A percentile compares a stretch with the other conserved stretches of the same genome.
These are phyloP conservation scores for Nesoenas mayeri DNA, from an alignment of 2,113 vertebrate species.

Conservation along the genomic window DNA sequence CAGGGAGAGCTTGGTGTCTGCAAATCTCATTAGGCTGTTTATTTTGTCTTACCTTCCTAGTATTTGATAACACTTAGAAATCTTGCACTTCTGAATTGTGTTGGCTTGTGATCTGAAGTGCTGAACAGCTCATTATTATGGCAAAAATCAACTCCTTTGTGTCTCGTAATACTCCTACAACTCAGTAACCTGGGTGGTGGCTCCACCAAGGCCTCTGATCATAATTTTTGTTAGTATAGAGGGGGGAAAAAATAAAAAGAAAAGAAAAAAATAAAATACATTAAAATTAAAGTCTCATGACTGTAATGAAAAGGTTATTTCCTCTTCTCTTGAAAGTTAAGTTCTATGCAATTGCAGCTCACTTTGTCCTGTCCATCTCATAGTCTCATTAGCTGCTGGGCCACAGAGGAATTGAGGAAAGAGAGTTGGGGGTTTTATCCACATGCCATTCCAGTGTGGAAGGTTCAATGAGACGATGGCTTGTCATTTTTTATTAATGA, in stretches of 20 bases:
- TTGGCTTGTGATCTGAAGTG: not conserved
- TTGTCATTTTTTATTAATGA: conserved; percentile 83
- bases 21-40: not conserved
- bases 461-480: conserved; percentile 74
- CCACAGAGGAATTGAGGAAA: conserved; percentile 63
- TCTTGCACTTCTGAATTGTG: not conserved
- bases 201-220: conserved; percentile 33
- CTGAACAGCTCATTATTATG: not conserved
- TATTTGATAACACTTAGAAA: not conserved
- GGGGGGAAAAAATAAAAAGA: not conserved
- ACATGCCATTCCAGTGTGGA: conserved; percentile 18
- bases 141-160: not conserved
- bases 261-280: not conserved
- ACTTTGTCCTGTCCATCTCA: conserved; percentile 51
- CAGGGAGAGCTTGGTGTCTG: not conserved
- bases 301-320: conserved; percentile 62
- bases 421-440: conserved; percentile 59
- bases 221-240: conserved; percentile 47
- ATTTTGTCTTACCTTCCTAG: not conserved
- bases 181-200: conserved; percentile 1
- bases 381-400: conserved; percentile 68
- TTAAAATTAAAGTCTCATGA: conserved; percentile 50
- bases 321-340: conserved; percentile 29
- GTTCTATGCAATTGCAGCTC: conserved; percentile 21
- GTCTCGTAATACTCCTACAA: not conserved